These are phyloP conservation scores for Melangyna quadrimaculata DNA, from an alignment of 2,888 invertebrate genomes.

Conservation along the genomic window DNA sequence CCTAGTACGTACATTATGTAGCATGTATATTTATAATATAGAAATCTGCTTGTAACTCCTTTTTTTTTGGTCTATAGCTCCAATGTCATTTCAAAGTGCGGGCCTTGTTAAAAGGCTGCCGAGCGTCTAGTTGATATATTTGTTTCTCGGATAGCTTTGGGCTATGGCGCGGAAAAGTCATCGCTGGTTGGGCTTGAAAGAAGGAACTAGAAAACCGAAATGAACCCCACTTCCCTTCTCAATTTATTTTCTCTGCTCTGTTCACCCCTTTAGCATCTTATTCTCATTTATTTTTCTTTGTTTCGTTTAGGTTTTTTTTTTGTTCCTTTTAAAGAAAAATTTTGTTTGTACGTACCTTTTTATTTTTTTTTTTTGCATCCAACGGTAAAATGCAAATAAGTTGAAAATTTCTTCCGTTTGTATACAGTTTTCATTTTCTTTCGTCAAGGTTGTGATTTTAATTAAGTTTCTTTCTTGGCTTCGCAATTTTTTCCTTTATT, in stretches of 20 bases:
- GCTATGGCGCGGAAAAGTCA: constrained; percentile 34
- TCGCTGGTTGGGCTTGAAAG: not conserved
- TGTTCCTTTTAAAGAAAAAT: not conserved
- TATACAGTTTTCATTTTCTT: constrained; percentile 75
- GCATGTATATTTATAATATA: too few relatives aligned
- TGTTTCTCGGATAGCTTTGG: constrained; percentile 46
- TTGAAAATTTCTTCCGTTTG: constrained; percentile 53
- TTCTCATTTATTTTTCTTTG: constrained; percentile 52
- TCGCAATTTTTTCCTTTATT: constrained; percentile 23
- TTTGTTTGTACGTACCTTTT: not conserved
- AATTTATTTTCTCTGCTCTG: not conserved
- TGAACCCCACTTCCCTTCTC: not conserved
- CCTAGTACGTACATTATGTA: too few relatives aligned
- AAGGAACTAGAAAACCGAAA: not conserved
- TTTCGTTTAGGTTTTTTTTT: not conserved
- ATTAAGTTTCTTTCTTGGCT: constrained; percentile 77
- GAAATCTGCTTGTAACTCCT: constrained; percentile 29
- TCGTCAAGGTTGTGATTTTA: constrained; percentile 80
- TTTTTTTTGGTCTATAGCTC: constrained; percentile 35
- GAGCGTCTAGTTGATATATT: constrained; percentile 32
- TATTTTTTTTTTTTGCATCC: not conserved
- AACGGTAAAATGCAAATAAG: constrained; percentile 51
- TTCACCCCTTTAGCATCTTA: not conserved
- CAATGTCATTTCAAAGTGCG: constrained; percentile 24
- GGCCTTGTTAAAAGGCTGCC: constrained; percentile 26